phyloP scores from a whole-genome alignment of 2,888 invertebrate genomes.

The Philereme vetulata region DNA sequence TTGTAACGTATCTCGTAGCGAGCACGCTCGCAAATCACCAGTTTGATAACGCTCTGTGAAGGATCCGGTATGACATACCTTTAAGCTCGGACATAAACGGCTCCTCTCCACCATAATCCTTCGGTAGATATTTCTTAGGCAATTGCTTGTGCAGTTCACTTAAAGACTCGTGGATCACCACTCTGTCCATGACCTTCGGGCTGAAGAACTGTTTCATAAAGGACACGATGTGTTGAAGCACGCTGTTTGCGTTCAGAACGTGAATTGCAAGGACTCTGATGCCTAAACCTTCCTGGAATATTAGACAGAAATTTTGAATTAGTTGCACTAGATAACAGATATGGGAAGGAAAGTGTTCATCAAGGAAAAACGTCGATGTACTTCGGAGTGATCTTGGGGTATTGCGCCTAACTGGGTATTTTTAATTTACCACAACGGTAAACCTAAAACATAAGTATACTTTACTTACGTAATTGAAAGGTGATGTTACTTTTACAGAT shows the following conservation, averaged over 20 bases:
- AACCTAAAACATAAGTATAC: no score
- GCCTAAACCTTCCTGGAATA: conserved; percentile 76
- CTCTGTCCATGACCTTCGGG: conserved; percentile 59
- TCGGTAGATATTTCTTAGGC: conserved; percentile 59
- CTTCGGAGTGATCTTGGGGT: no score
- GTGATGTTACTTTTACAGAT: no score
- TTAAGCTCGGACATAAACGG: conserved; percentile 59
- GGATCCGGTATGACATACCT: conserved; percentile 47
- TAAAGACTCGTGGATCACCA: conserved; percentile 54
- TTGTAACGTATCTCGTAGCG: no score
- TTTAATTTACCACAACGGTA: no score
- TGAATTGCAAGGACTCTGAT: conserved; percentile 69
- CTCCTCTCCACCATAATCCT: conserved; percentile 61
- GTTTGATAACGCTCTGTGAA: neutral
- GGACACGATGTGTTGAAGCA: conserved; percentile 56
- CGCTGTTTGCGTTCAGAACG: conserved; percentile 65
- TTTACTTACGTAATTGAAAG: no score
- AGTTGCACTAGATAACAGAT: no score
- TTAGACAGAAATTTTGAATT: conserved; percentile 3
- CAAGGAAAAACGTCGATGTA: no score
- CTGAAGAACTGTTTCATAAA: conserved; percentile 65
- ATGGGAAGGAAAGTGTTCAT: no score
- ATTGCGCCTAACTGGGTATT: no score
- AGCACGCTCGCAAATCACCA: no score
- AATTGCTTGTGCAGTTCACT: conserved; percentile 53